A percentile compares a stretch with the other conserved stretches of the same genome.
These are phyloP conservation scores for Cheilosia scutellata DNA, from an alignment of 2,888 invertebrate species.

Conservation along the genomic window DNA sequence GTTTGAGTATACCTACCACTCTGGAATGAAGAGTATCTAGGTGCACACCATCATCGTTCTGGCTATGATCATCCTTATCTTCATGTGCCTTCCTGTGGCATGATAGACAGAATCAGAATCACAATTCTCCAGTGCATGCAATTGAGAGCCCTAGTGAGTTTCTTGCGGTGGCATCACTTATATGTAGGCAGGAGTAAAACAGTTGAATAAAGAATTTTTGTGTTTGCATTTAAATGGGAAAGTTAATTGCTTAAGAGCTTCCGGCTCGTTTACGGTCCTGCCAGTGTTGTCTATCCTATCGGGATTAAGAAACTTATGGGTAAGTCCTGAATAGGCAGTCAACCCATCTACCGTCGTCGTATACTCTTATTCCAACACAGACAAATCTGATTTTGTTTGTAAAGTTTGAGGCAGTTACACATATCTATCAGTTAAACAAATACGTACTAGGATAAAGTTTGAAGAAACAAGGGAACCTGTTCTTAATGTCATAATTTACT, in stretches of 20 bases:
- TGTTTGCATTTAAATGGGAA: conserved; percentile 74
- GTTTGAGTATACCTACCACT: conserved; percentile 5
- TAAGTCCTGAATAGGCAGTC: conserved; percentile 27
- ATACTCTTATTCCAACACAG: not conserved
- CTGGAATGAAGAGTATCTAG: conserved; percentile 8
- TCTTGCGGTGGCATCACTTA: conserved; percentile 30
- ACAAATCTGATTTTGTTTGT: conserved; percentile 44
- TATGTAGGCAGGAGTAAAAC: conserved; percentile 23
- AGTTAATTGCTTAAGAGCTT: conserved; percentile 74
- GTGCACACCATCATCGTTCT: conserved; percentile 17
- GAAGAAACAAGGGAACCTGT: conserved; percentile 44
- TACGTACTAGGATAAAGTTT: conserved; percentile 29
- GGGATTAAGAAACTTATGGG: conserved; percentile 56
- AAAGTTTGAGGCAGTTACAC: conserved; percentile 3
- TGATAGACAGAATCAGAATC: conserved; percentile 32
- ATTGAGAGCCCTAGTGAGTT: conserved; percentile 21
- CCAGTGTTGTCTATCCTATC: conserved; percentile 49
- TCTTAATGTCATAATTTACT: conserved; percentile 64
- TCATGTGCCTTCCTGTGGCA: conserved; percentile 39
- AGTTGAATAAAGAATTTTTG: conserved; percentile 69
- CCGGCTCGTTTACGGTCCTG: conserved; percentile 67
- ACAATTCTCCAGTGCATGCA: not conserved
- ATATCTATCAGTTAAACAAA: conserved; percentile 8
- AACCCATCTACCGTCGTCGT: not conserved
- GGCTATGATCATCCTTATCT: conserved; percentile 46